phyloP scores from a whole-genome alignment of 2,797 vertebrate species.

The Spheniscus humboldti region DNA sequence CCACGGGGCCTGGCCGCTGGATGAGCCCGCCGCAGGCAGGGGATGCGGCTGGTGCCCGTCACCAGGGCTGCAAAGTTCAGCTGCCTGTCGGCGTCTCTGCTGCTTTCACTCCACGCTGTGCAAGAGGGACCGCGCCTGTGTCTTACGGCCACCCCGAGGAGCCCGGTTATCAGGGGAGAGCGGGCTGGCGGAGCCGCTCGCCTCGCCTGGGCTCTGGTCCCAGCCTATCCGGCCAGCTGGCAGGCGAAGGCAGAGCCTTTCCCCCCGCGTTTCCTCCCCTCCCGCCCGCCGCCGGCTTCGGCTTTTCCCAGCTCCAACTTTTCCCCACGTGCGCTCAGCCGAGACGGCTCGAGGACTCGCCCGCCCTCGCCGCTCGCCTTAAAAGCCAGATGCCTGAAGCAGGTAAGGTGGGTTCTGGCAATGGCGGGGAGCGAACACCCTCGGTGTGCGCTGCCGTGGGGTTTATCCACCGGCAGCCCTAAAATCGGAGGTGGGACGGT shows the following conservation, averaged over 20 bases:
- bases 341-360: not conserved
- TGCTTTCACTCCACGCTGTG: too few relatives aligned
- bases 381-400: not conserved
- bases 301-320: not conserved
- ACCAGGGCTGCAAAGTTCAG: not conserved
- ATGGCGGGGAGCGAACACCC: rapidly evolving
- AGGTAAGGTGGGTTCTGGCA: not conserved
- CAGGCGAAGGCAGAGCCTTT: not conserved
- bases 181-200: rapidly evolving
- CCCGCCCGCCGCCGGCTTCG: not conserved
- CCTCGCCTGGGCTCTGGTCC: not conserved
- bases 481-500: not conserved
- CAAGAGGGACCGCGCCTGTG: not conserved
- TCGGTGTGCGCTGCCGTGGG: rapidly evolving
- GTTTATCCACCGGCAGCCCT: not conserved
- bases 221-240: not conserved
- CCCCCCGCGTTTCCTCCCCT: not conserved
- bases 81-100: not conserved
- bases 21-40: not conserved
- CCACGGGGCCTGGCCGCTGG: not conserved
- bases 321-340: not conserved
- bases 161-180: not conserved
- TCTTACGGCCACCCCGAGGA: too few relatives aligned
- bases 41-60: not conserved
- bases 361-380: not conserved